Evolutionary conservation across 2,797 vertebrate genomes (phyloP).

Genomic region (Tinamus major): DNA sequence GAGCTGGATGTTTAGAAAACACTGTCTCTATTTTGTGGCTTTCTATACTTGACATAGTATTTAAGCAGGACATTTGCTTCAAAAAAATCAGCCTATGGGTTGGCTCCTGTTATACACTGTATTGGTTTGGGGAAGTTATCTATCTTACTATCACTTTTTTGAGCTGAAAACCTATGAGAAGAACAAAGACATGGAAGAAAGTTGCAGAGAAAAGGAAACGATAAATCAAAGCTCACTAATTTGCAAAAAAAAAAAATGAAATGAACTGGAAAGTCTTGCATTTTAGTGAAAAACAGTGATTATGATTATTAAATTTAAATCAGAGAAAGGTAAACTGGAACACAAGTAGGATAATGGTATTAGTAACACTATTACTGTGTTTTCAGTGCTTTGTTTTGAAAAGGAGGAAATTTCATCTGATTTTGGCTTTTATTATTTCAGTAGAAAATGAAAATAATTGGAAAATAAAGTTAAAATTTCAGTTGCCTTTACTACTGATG

Average conservation of each 20-base stretch:
- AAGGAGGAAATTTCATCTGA: background rate
- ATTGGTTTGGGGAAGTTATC: background rate
- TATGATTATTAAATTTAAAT: background rate
- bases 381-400: background rate
- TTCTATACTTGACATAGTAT: background rate
- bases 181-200: background rate
- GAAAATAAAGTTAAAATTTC: background rate
- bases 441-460: background rate
- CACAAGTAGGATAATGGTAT: background rate
- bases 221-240: background rate
- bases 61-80: background rate
- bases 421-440: background rate
- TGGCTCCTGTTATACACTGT: background rate
- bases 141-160: background rate
- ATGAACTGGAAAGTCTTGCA: background rate
- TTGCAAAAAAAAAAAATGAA: background rate
- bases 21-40: background rate
- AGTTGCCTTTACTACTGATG: background rate
- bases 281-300: background rate
- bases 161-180: background rate
- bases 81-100: background rate
- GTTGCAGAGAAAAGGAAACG: background rate
- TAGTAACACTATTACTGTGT: background rate
- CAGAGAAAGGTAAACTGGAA: background rate
- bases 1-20: background rate